phyloP scores from a whole-genome alignment of 2,797 vertebrate species.

The Poeciliopsis turneri region DNA sequence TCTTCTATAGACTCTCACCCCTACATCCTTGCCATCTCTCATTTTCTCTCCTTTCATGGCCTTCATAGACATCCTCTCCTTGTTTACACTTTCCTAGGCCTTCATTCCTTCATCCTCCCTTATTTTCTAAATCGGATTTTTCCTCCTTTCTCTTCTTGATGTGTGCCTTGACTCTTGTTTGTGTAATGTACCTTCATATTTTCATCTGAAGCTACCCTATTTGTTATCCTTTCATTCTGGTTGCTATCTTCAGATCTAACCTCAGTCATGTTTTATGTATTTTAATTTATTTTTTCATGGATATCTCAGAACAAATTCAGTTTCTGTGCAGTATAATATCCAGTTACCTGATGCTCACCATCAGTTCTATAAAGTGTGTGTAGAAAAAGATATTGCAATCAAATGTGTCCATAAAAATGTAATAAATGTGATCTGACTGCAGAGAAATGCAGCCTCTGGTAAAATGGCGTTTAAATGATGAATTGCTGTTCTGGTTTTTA shows the following conservation, averaged over 20 bases:
- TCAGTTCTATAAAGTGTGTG: background rate
- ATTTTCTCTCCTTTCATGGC: slow-evolving; percentile 25
- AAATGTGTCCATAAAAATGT: background rate
- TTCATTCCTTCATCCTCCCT: slow-evolving; percentile 35
- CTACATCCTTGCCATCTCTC: slow-evolving; percentile 12
- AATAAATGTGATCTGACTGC: background rate
- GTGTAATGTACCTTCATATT: slow-evolving; percentile 33
- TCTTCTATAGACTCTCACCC: slow-evolving; percentile 15
- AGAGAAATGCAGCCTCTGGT: background rate
- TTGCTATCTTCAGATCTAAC: background rate
- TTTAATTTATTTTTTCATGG: slow-evolving; percentile 14
- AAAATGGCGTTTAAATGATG: background rate
- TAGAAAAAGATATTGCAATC: background rate
- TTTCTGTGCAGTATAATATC: background rate
- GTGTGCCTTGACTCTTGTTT: slow-evolving; percentile 56
- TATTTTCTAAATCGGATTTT: slow-evolving; percentile 64
- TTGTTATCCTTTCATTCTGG: slow-evolving; percentile 32
- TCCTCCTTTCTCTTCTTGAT: slow-evolving; percentile 32
- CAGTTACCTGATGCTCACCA: background rate
- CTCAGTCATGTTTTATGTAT: slow-evolving; percentile 25
- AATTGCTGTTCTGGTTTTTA: background rate
- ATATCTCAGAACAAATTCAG: background rate
- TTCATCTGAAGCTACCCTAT: slow-evolving; percentile 31
- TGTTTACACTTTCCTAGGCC: slow-evolving; percentile 52
- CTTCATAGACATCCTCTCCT: slow-evolving; percentile 62